phyloP scores from a whole-genome alignment of 1,140 invertebrate species.

The Drosophila burlai region DNA sequence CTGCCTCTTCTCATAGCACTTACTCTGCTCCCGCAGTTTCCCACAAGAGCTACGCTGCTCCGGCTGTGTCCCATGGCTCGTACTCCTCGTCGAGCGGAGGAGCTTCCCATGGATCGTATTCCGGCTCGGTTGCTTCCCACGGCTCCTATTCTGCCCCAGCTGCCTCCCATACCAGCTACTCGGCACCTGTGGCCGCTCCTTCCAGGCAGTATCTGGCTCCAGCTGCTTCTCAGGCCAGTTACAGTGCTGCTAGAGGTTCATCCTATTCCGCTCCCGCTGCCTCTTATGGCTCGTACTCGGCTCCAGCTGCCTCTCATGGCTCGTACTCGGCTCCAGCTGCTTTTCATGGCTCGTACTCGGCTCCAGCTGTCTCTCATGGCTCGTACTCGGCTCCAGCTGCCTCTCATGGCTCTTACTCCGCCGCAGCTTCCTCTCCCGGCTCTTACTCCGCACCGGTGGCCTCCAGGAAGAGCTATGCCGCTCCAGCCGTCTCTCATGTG shows the following conservation, averaged over 20 bases:
- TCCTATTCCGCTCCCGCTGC: constrained; percentile 2
- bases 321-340: constrained; percentile 27
- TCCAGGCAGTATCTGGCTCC: constrained; percentile 56
- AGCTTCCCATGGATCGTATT: constrained; percentile 13
- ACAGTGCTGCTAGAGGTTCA: not conserved
- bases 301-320: not conserved
- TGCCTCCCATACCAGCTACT: constrained; percentile 29
- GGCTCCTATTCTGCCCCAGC: constrained; percentile 23
- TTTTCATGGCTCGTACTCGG: constrained; percentile 7
- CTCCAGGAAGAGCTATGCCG: constrained; percentile 25
- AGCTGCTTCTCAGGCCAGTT: not conserved
- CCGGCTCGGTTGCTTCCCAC: not conserved
- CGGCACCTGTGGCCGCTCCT: constrained; percentile 40
- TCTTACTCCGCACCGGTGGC: constrained; percentile 18
- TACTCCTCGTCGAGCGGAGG: constrained; percentile 22
- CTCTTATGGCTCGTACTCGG: constrained; percentile 18
- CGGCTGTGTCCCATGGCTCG: constrained; percentile 22
- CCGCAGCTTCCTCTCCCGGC: constrained; percentile 5
- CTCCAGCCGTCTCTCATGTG: constrained; percentile 34
- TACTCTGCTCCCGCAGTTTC: constrained; percentile 29
- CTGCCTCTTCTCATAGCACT: constrained; percentile 27
- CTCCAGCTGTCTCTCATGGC: not conserved
- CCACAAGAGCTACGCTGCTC: constrained; percentile 29
- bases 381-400: constrained; percentile 25
- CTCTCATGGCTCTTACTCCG: constrained; percentile 18